phyloP scores from a whole-genome alignment of 2,113 vertebrate genomes.

The Chiloscyllium plagiosum region DNA sequence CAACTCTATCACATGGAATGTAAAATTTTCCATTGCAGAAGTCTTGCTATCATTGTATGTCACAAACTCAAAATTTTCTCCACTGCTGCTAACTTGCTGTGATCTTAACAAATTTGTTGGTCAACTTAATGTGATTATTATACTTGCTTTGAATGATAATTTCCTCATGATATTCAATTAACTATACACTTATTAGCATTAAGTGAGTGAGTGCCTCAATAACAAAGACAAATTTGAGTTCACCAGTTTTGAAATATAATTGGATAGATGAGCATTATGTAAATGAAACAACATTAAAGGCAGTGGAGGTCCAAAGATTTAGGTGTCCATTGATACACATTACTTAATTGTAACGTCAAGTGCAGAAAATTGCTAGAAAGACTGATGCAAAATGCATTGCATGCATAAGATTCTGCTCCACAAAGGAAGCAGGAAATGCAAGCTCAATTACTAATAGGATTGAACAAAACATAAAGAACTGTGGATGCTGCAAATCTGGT shows the following conservation, averaged over 20 bases:
- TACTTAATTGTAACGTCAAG: background rate
- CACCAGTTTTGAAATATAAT: background rate
- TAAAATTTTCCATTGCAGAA: background rate
- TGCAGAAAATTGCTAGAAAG: background rate
- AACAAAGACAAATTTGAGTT: background rate
- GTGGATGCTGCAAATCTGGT: no score
- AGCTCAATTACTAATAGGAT: background rate
- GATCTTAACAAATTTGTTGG: background rate
- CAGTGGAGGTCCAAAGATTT: background rate
- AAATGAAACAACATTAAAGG: background rate
- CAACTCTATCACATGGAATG: background rate
- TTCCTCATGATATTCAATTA: background rate
- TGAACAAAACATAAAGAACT: no score
- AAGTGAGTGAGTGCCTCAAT: background rate
- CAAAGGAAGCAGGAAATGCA: background rate
- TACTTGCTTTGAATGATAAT: background rate
- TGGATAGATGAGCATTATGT: background rate
- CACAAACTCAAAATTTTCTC: background rate
- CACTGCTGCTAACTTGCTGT: background rate
- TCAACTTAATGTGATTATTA: background rate
- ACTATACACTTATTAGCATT: background rate
- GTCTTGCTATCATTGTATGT: no score
- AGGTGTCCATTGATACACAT: background rate
- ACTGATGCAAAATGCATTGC: background rate
- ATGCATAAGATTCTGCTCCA: background rate